Evolutionary conservation across 92 coral and sea anemone genomes (phyloP).

Genomic region (Porites evermanni): DNA sequence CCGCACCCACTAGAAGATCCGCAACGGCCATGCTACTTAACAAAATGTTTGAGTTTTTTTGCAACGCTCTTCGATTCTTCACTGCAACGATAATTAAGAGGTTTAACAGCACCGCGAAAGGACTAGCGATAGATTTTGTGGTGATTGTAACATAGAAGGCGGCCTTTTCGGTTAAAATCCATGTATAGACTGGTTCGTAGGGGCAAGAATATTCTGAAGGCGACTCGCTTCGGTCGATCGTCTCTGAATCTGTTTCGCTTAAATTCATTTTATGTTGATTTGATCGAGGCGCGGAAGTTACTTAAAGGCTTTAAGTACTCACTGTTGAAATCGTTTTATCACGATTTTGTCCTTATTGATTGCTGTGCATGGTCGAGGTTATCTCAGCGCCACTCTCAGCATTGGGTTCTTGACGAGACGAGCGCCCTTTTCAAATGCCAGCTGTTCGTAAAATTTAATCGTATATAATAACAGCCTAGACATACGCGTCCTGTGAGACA

Average conservation of each 20-base stretch:
- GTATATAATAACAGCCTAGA: too few species aligned
- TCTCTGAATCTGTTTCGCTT: background rate
- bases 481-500: background rate
- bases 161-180: slow-evolving; percentile 13
- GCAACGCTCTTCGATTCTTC: background rate
- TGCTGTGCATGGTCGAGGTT: background rate
- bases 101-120: background rate
- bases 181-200: background rate
- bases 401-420: background rate
- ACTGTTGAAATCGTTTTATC: background rate
- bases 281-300: background rate
- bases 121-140: background rate
- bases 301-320: background rate
- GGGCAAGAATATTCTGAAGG: slow-evolving; percentile 4
- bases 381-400: background rate
- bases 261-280: background rate
- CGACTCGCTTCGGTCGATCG: background rate
- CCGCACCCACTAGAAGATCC: slow-evolving; percentile 25
- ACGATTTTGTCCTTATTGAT: background rate
- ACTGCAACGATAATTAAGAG: slow-evolving; percentile 17
- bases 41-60: slow-evolving; percentile 27
- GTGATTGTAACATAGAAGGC: background rate
- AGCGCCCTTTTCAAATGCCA: background rate
- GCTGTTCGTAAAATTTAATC: background rate
- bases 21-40: slow-evolving; percentile 32